phyloP scores from a whole-genome alignment of 2,797 vertebrate genomes.

The Neomorphus geoffroyi region DNA sequence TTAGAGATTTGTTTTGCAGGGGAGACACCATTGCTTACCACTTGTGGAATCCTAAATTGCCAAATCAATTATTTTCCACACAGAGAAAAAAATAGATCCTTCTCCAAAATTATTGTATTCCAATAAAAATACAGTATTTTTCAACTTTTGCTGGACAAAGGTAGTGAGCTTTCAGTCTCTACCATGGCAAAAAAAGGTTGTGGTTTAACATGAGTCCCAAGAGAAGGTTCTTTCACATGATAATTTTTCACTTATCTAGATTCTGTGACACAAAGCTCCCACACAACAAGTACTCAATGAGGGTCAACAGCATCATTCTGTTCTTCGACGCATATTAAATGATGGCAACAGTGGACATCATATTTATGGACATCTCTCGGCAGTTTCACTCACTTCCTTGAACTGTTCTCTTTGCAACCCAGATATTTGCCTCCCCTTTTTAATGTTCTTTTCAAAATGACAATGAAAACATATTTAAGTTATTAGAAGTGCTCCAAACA shows the following conservation, averaged over 20 bases:
- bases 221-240: not conserved
- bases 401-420: not conserved
- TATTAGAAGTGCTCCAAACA: not conserved
- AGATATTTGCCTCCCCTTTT: not conserved
- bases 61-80: not conserved
- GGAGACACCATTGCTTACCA: constrained; percentile 12
- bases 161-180: not conserved
- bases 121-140: not conserved
- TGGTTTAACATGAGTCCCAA: not conserved
- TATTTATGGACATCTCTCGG: not conserved
- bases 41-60: not conserved
- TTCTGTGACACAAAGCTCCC: not conserved
- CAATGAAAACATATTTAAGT: not conserved
- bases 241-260: not conserved
- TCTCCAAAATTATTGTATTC: not conserved
- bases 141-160: not conserved
- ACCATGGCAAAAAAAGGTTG: not conserved
- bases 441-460: not conserved
- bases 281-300: not conserved
- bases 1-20: constrained; percentile 42
- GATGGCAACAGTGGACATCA: not conserved
- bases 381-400: not conserved
- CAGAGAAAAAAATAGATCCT: not conserved
- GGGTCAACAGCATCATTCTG: not conserved
- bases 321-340: not conserved